Conservation (phyloP, 2,797 vertebrate species). For the Novumbra hubbsi region DNA sequence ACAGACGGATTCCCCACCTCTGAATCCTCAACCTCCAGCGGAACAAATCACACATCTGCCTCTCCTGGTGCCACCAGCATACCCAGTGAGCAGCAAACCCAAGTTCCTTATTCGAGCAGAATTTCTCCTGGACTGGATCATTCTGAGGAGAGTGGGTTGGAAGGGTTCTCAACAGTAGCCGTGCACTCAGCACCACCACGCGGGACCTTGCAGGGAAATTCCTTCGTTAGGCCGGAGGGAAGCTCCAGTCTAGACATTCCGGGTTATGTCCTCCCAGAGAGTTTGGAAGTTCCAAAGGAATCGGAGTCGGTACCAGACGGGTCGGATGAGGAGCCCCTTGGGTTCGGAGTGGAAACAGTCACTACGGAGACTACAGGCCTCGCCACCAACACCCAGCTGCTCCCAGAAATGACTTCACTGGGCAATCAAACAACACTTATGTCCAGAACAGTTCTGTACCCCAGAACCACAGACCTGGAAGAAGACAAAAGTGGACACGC, state of each 20-base stretch:
- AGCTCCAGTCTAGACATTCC: slow-evolving; percentile 57
- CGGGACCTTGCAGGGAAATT: slow-evolving; percentile 38
- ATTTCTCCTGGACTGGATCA: slow-evolving; percentile 10
- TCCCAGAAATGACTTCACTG: slow-evolving; percentile 23
- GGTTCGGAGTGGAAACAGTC: slow-evolving; percentile 30
- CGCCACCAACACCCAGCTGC: slow-evolving; percentile 33
- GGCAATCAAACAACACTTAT: slow-evolving; percentile 29
- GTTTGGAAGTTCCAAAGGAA: slow-evolving; percentile 29
- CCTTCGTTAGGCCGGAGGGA: slow-evolving; percentile 54
- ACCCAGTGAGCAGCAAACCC: slow-evolving; percentile 28
- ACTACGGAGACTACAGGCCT: slow-evolving; percentile 38
- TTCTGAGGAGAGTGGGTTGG: slow-evolving; percentile 26
- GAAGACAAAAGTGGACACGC: slow-evolving; percentile 38
- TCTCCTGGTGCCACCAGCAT: slow-evolving; percentile 16
- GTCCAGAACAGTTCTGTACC: slow-evolving; percentile 41
- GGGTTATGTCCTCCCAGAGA: slow-evolving; percentile 40
- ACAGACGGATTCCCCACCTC: slow-evolving; percentile 27
- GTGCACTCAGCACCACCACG: slow-evolving; percentile 9
- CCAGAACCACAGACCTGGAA: slow-evolving; percentile 40
- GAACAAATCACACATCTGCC: slow-evolving; percentile 17
- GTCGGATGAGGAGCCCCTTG: slow-evolving; percentile 14
- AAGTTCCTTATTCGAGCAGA: slow-evolving; percentile 15
- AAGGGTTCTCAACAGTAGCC: slow-evolving; percentile 33
- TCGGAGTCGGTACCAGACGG: slow-evolving; percentile 30
- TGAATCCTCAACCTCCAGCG: slow-evolving; percentile 21